phyloP scores from a whole-genome alignment of 1,140 invertebrate genomes.

The Drosophila nigrodunni region DNA sequence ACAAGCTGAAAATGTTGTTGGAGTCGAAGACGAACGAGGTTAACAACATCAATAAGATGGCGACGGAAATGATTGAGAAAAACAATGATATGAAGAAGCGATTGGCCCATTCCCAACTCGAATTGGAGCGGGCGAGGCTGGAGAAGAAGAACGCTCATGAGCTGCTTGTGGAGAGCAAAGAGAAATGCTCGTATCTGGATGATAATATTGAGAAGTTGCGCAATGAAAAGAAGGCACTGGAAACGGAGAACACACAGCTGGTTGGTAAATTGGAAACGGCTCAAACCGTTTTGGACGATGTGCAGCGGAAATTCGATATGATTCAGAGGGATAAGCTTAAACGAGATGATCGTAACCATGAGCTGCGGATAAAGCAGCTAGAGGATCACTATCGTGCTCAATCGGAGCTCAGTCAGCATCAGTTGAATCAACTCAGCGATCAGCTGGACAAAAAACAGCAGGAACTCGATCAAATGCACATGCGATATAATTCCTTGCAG shows the following conservation, averaged over 20 bases:
- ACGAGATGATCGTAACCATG: constrained; percentile 63
- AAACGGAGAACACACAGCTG: constrained; percentile 66
- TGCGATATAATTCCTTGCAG: constrained; percentile 86
- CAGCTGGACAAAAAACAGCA: constrained; percentile 85
- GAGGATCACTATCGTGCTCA: constrained; percentile 76
- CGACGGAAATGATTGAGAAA: constrained; percentile 64
- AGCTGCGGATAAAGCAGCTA: constrained; percentile 65
- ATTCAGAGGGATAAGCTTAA: constrained; percentile 65
- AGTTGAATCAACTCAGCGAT: constrained; percentile 59
- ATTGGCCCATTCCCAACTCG: constrained; percentile 85
- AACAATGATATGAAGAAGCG: constrained; percentile 84
- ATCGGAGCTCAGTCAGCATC: constrained; percentile 69
- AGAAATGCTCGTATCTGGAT: constrained; percentile 75
- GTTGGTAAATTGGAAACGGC: constrained; percentile 69
- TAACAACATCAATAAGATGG: constrained; percentile 54
- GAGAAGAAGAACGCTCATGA: constrained; percentile 86
- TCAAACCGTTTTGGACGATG: constrained; percentile 63
- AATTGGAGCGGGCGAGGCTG: constrained; percentile 85
- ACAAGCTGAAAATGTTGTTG: constrained; percentile 66
- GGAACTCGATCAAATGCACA: constrained; percentile 85
- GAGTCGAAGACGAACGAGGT: constrained; percentile 69
- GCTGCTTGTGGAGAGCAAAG: constrained; percentile 85
- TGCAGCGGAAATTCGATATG: constrained; percentile 76
- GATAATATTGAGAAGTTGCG: constrained; percentile 70
- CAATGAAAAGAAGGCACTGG: constrained; percentile 66